phyloP scores from a whole-genome alignment of 2,797 vertebrate species.

The Setipinna tenuifilis region DNA sequence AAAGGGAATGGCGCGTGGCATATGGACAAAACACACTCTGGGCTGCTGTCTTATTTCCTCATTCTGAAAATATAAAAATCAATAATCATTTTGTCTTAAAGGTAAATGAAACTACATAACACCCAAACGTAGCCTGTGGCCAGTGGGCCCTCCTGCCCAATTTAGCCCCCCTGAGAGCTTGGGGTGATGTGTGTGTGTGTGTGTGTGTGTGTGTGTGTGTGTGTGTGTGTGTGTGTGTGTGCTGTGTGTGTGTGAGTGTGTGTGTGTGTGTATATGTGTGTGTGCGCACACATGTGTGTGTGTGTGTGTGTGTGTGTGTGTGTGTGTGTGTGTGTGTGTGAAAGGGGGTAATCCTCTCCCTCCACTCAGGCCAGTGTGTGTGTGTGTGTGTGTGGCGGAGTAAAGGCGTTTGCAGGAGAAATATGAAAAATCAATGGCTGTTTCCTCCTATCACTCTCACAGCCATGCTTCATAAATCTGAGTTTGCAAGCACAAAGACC shows the following conservation, averaged over 20 bases:
- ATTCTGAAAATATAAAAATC: slow-evolving; percentile 90
- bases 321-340: too few species aligned
- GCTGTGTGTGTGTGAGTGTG: slow-evolving; percentile 70
- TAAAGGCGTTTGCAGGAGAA: slow-evolving; percentile 88
- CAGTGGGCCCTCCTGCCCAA: slow-evolving; percentile 83
- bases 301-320: too few species aligned
- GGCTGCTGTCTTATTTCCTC: slow-evolving; percentile 84
- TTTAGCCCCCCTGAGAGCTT: slow-evolving; percentile 86
- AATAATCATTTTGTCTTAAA: slow-evolving; percentile 96
- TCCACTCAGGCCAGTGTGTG: slow-evolving; percentile 75
- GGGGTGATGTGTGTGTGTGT: slow-evolving; percentile 66
- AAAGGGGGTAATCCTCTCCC: slow-evolving; percentile 74
- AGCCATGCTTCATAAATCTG: slow-evolving; percentile 87
- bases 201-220: slow-evolving; percentile 68
- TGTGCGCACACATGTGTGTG: too few species aligned
- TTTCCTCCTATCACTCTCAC: slow-evolving; percentile 88
- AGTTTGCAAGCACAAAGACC: slow-evolving; percentile 69
- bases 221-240: slow-evolving; percentile 68
- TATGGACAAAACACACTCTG: slow-evolving; percentile 85
- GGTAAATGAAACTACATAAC: slow-evolving; percentile 90
- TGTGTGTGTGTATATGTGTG: slow-evolving; percentile 63
- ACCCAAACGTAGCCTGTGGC: slow-evolving; percentile 88
- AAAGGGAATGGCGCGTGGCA: slow-evolving; percentile 83
- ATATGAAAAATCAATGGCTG: slow-evolving; percentile 93
- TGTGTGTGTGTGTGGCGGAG: slow-evolving; percentile 78